These are phyloP conservation scores for Plotosus lineatus DNA, from an alignment of 2,113 vertebrate species.

Conservation along the genomic window DNA sequence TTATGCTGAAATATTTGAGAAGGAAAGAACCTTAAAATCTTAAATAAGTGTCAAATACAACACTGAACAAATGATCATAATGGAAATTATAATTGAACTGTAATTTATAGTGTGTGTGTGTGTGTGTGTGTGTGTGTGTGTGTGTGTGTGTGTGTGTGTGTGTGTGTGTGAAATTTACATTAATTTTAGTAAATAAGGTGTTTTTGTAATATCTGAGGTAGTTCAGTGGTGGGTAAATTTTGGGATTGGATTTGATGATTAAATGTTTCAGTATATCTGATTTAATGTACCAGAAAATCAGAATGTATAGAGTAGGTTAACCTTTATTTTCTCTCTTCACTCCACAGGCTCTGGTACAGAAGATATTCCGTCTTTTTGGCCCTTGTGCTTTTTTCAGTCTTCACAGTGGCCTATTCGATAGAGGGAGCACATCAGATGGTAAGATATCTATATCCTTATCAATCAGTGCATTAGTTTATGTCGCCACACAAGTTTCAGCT, in stretches of 20 bases:
- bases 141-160: no score
- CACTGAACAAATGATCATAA: not conserved
- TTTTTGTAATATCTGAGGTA: not conserved
- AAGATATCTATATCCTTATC: conserved; percentile 48
- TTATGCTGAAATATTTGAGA: no score
- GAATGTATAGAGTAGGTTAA: not conserved
- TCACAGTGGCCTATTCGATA: conserved; percentile 84
- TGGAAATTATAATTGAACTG: not conserved
- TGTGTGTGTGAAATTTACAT: no score
- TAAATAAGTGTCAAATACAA: not conserved
- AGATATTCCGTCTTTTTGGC: conserved; percentile 77
- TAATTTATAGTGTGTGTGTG: no score
- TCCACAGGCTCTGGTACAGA: conserved; percentile 85
- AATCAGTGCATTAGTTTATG: not conserved
- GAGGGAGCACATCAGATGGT: conserved; percentile 94
- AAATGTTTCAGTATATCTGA: not conserved
- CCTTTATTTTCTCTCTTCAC: not conserved
- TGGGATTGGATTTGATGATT: no score
- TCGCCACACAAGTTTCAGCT: not conserved
- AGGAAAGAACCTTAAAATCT: not conserved
- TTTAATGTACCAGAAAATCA: not conserved
- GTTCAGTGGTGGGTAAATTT: no score
- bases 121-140: no score
- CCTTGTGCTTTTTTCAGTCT: conserved; percentile 78
- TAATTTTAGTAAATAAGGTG: no score